Conservation (phyloP, 2,113 vertebrate genomes). For the Coptodon rendalli region DNA sequence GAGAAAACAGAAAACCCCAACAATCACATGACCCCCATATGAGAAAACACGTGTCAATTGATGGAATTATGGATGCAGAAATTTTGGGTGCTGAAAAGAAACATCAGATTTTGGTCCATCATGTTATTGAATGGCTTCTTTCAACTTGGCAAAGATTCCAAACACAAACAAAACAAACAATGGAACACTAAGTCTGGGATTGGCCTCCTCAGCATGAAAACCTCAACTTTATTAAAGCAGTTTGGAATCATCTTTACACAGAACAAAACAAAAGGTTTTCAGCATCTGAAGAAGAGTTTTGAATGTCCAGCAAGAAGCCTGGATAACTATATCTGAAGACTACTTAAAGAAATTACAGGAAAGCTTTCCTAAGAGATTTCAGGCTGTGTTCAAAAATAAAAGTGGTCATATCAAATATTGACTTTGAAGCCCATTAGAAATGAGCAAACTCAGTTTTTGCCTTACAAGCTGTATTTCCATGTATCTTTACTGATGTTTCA, state of each 20-base stretch:
- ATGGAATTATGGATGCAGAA: neutral
- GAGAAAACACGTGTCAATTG: neutral
- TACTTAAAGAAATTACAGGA: neutral
- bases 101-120: neutral
- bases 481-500: neutral
- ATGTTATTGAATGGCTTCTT: neutral
- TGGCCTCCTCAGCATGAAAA: neutral
- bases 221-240: neutral
- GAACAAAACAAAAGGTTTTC: neutral
- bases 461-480: neutral
- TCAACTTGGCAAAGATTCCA: rapidly evolving
- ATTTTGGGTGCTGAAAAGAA: neutral
- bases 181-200: neutral
- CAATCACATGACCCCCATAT: neutral
- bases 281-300: neutral
- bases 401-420: neutral
- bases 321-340: neutral
- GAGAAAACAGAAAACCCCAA: neutral
- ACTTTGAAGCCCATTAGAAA: neutral
- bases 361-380: neutral
- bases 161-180: neutral
- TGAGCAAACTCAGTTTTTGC: neutral
- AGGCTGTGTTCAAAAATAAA: neutral
- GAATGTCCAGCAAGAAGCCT: neutral
- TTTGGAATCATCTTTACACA: neutral